A percentile compares a stretch with the other conserved stretches of the same genome.
Conservation (phyloP, 2,113 vertebrate species). For the Cochlearius cochlearius region DNA sequence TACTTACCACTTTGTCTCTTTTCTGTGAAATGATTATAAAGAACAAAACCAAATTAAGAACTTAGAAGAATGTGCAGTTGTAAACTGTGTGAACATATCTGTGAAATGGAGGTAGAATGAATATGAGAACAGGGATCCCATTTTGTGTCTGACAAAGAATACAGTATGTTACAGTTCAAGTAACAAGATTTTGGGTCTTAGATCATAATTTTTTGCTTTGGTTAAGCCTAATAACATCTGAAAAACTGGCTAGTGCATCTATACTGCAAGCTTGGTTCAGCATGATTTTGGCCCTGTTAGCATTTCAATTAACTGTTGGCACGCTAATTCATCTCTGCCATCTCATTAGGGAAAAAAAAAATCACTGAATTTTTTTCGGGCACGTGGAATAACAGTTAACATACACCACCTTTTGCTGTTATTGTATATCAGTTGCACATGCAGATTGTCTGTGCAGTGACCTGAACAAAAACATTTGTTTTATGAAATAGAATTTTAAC, state of each 20-base stretch:
- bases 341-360: background rate
- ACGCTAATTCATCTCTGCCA: background rate
- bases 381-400: background rate
- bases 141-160: background rate
- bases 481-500: background rate
- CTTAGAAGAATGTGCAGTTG: background rate
- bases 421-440: background rate
- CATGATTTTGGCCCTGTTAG: background rate
- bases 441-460: background rate
- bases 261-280: background rate
- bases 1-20: background rate
- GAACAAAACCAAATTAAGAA: background rate
- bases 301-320: background rate
- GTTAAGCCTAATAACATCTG: background rate
- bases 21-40: background rate
- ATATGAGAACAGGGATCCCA: background rate
- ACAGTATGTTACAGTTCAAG: background rate
- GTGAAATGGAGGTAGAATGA: background rate
- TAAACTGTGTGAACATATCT: background rate
- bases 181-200: background rate
- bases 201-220: background rate
- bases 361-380: background rate
- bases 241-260: background rate
- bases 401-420: background rate
- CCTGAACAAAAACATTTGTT: background rate